A percentile compares a stretch with the other conserved stretches of the same genome.
Conservation (phyloP, 2,888 invertebrate genomes). For the Ommatoiulus sabulosus region DNA sequence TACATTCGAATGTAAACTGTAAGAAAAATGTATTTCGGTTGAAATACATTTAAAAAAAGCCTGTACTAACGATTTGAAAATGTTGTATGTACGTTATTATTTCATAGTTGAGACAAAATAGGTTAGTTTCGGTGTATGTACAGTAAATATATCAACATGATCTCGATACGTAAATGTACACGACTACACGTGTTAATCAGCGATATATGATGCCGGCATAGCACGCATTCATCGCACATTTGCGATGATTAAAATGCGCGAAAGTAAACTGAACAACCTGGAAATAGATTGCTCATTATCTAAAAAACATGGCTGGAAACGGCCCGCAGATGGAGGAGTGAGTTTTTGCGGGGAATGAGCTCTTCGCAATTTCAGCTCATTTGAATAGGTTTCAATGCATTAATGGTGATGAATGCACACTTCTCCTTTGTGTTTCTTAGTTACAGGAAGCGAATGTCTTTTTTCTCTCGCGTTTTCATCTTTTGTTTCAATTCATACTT, state of each 20-base stretch:
- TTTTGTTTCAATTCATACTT: slow-evolving; percentile 34
- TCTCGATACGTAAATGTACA: no score
- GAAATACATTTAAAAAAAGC: no score
- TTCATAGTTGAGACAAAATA: no score
- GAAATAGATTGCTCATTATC: not conserved
- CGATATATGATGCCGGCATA: no score
- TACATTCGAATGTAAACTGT: no score
- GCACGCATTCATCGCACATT: no score
- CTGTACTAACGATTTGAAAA: no score
- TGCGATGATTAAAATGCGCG: not conserved
- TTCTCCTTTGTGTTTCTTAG: not conserved
- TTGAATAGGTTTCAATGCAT: not conserved
- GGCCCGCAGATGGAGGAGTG: not conserved
- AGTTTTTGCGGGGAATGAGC: not conserved
- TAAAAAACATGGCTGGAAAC: not conserved
- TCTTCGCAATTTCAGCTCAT: not conserved
- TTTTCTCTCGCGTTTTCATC: not conserved
- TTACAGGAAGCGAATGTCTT: slow-evolving; percentile 15
- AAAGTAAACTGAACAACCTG: not conserved
- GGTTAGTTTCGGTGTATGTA: no score
- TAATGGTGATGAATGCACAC: slow-evolving; percentile 27
- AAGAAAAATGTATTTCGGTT: no score
- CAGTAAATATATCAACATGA: no score
- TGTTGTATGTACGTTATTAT: no score
- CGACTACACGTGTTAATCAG: no score